Conservation (phyloP, 2,888 invertebrate species). For the Proisotoma minuta region DNA sequence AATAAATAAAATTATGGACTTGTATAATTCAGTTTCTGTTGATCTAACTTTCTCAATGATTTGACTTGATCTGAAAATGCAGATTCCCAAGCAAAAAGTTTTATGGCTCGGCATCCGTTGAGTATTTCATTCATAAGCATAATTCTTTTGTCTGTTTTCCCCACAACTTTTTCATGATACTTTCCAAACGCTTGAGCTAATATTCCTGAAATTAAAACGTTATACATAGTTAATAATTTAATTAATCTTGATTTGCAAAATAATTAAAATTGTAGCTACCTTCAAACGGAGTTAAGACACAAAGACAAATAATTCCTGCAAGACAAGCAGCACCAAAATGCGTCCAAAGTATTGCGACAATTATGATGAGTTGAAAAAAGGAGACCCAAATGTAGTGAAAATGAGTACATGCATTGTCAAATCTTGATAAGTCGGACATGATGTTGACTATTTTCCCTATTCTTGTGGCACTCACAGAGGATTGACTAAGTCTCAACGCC, state of each 20-base stretch:
- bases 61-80: constrained; percentile 80
- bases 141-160: constrained; percentile 80
- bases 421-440: constrained; percentile 29
- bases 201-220: constrained; percentile 48
- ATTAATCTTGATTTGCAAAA: no score
- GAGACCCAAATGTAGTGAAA: constrained; percentile 24
- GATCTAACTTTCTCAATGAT: constrained; percentile 60
- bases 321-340: constrained; percentile 68
- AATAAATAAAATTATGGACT: background rate
- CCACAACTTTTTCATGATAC: constrained; percentile 72
- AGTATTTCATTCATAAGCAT: constrained; percentile 79
- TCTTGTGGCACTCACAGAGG: constrained; percentile 15
- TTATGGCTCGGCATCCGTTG: constrained; percentile 82
- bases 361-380: constrained; percentile 66
- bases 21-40: background rate
- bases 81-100: constrained; percentile 92
- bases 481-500: constrained; percentile 18
- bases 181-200: constrained; percentile 53
- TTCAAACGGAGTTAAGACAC: constrained; percentile 79
- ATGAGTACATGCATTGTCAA: no score
- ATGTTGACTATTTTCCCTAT: constrained; percentile 12
- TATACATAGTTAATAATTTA: no score
- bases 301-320: constrained; percentile 71
- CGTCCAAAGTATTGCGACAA: constrained; percentile 72
- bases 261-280: constrained; percentile 53